phyloP scores from a whole-genome alignment of 2,888 invertebrate genomes.

The Sarcophaga carnaria region DNA sequence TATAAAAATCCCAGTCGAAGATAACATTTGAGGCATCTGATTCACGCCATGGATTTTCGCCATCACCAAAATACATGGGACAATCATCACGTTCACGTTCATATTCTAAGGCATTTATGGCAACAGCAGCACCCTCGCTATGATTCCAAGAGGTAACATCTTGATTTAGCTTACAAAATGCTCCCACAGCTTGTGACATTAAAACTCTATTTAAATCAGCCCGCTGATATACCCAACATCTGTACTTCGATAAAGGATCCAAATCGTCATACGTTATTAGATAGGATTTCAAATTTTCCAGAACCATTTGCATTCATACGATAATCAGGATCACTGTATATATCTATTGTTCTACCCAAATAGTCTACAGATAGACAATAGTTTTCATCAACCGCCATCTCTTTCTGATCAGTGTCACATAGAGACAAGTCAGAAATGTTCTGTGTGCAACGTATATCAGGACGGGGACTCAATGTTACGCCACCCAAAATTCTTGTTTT shows the following conservation, averaged over 20 bases:
- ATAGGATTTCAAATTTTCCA: constrained; percentile 98
- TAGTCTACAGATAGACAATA: constrained; percentile 98
- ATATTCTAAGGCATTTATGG: constrained; percentile 94
- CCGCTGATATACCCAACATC: constrained; percentile 99
- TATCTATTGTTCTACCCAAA: constrained; percentile 96
- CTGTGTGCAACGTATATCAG: constrained; percentile 94
- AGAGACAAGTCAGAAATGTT: constrained; percentile 98
- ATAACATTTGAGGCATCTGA: constrained; percentile 88
- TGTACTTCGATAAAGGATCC: constrained; percentile 96
- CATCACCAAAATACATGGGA: constrained; percentile 98
- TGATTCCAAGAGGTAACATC: constrained; percentile 94
- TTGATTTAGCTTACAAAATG: constrained; percentile 94
- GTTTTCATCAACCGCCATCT: constrained; percentile 96
- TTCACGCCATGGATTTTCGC: constrained; percentile 91
- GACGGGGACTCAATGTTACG: constrained; percentile 95
- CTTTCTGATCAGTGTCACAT: constrained; percentile 97
- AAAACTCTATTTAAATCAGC: constrained; percentile 94
- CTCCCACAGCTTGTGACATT: constrained; percentile 93
- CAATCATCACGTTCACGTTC: constrained; percentile 97
- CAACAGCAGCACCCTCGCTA: constrained; percentile 96
- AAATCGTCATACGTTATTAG: constrained; percentile 97
- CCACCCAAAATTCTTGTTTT: constrained; percentile 97
- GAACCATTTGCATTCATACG: constrained; percentile 98
- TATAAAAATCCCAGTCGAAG: constrained; percentile 85
- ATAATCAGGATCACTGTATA: constrained; percentile 95